Evolutionary conservation across 2,888 invertebrate genomes (phyloP), one percentile per base, ranked within the genome.

Genomic region (Microctonus brassicae): DNA sequence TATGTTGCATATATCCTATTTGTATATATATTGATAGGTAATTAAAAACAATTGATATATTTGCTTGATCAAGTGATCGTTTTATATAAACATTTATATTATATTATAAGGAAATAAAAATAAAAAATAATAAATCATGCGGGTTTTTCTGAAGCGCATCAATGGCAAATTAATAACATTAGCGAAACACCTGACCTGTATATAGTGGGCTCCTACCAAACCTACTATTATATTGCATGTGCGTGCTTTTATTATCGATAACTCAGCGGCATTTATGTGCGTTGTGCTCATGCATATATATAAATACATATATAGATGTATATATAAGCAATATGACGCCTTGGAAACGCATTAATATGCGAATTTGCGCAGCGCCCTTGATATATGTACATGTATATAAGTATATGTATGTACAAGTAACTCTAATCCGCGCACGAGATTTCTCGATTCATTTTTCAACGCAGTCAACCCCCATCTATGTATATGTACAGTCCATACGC

Each of bases 121-220:
- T n/a, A n/a, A 47, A 47, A 17, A 47, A 47, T 47, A 47, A 47
- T 17, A 17, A 29, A 58, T 58, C 33, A 58, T 17, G 6, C 10
- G 29, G 17, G 13, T 33, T 58, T 47, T 47, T 63, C 26, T 42
- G 20, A 47, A 52, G 47, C 47, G 26, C 66, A 55, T 57, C 22
- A 42, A 55, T 39, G 55, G 69, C 65, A 74, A 75, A 75, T 75
- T 77, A 77, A 77, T 75, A 71, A 69, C 74, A 64, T 62, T 65
- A 72, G 20, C 58, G 11, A n/a, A n/a, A 58, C 58, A 55, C 33
- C 66, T 66, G 66, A 55, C 57, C 66, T 39, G 55, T 24, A 55
- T 64, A 69, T 68, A 66, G 57, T 72, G n/a, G n/a, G n/a, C n/a
- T n/a, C n/a, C n/a, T n/a, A n/a, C n/a, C n/a, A 61, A 66, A 73